Conservation (phyloP, 2,113 vertebrate genomes). For the Hystrix cristata region DNA sequence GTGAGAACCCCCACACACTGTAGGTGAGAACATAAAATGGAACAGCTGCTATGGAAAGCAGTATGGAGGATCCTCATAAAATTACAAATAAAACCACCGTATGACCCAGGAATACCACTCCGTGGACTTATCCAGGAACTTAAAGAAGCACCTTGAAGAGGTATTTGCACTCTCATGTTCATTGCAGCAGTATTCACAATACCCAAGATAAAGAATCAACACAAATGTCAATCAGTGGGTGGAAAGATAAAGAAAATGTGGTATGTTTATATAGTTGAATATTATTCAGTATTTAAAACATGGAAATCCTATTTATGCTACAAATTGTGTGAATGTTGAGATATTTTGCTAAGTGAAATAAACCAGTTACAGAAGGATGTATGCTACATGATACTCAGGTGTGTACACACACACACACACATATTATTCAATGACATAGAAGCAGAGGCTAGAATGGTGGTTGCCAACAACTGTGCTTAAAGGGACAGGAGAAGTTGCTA, state of each 20-base stretch:
- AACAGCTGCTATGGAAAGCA: background rate
- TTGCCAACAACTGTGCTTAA: background rate
- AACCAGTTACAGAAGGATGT: background rate
- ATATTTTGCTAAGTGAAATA: background rate
- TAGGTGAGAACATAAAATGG: background rate
- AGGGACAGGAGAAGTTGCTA: background rate
- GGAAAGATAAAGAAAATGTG: background rate
- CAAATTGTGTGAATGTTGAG: background rate
- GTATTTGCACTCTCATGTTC: background rate
- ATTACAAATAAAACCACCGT: background rate
- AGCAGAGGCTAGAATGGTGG: background rate
- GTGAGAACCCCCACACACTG: background rate
- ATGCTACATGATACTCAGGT: background rate
- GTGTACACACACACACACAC: background rate
- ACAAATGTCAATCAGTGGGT: background rate
- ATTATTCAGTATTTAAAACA: background rate
- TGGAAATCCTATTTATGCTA: background rate
- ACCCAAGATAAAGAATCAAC: background rate
- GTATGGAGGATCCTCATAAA: background rate
- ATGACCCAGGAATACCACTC: background rate
- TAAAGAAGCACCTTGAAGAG: background rate
- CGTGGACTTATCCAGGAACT: background rate
- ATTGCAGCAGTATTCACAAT: background rate
- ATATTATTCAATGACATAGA: background rate
- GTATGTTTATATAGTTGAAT: background rate